These are phyloP conservation scores for Malurus melanocephalus DNA, from an alignment of 2,113 vertebrate species.

Conservation along the genomic window DNA sequence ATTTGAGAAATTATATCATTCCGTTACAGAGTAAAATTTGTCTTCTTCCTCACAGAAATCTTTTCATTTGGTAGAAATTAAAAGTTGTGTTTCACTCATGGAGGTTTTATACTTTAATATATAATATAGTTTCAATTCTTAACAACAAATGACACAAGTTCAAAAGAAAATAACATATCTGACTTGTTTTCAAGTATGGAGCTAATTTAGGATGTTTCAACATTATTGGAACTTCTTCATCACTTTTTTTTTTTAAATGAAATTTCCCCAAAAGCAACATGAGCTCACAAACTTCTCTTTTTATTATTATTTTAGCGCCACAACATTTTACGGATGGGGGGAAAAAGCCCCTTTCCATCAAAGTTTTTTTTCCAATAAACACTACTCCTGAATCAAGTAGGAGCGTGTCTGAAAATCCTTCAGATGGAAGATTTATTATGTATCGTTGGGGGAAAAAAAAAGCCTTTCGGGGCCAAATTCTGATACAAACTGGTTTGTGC, in stretches of 20 bases:
- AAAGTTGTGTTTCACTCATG: not conserved
- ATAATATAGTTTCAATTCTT: not conserved
- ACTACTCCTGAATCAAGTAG: conserved; percentile 44
- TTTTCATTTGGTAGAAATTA: not conserved
- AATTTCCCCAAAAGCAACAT: conserved; percentile 51
- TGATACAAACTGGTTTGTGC: conserved; percentile 11
- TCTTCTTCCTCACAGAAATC: not conserved
- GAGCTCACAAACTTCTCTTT: conserved; percentile 33
- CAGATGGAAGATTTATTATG: conserved; percentile 55
- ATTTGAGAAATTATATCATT: not conserved
- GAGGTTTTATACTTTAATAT: not conserved
- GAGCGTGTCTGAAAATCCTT: conserved; percentile 40
- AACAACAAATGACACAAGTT: not conserved
- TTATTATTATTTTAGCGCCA: not conserved
- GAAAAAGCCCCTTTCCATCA: not conserved
- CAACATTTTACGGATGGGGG: conserved; percentile 11
- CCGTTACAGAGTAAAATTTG: not conserved
- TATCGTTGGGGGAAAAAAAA: not conserved
- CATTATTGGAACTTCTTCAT: conserved; percentile 34
- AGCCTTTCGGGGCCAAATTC: conserved; percentile 22
- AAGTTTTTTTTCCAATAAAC: conserved; percentile 27
- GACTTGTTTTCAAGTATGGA: not conserved
- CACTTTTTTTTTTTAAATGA: not conserved
- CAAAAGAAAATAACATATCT: not conserved
- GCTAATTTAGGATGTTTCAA: conserved; percentile 3